Evolutionary conservation across 2,797 vertebrate genomes (phyloP).

Genomic region (Platyrinchus mystaceus): DNA sequence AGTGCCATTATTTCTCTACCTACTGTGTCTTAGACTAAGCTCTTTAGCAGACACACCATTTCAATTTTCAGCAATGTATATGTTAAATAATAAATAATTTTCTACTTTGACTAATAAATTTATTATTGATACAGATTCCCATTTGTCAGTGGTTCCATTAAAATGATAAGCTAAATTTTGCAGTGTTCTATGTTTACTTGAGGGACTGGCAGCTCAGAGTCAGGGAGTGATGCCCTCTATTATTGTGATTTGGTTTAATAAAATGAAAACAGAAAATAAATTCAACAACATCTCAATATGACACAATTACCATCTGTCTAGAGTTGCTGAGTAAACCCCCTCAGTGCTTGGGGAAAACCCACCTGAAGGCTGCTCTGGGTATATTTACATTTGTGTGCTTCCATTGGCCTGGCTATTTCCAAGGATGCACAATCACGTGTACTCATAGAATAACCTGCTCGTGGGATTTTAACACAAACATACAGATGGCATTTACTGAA

Average conservation of each 20-base stretch:
- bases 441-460: neutral
- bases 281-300: neutral
- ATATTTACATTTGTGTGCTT: neutral
- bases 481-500: neutral
- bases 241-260: neutral
- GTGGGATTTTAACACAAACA: neutral
- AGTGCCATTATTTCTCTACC: neutral
- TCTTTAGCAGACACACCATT: neutral
- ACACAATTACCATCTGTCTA: neutral
- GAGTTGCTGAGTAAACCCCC: neutral
- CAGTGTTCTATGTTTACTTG: neutral
- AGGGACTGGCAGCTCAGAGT: neutral
- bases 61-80: neutral
- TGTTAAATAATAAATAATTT: neutral
- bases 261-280: neutral
- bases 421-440: neutral
- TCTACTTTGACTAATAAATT: neutral
- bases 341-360: neutral
- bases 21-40: neutral
- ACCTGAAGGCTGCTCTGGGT: neutral
- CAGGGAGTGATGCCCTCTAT: neutral
- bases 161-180: neutral
- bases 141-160: neutral
- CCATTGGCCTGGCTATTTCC: neutral
- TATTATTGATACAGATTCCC: neutral